Percentiles rank a stretch among this genome's conserved stretches.
phyloP scores from a whole-genome alignment of 2,888 invertebrate species.

The Eupithecia abbreviata region DNA sequence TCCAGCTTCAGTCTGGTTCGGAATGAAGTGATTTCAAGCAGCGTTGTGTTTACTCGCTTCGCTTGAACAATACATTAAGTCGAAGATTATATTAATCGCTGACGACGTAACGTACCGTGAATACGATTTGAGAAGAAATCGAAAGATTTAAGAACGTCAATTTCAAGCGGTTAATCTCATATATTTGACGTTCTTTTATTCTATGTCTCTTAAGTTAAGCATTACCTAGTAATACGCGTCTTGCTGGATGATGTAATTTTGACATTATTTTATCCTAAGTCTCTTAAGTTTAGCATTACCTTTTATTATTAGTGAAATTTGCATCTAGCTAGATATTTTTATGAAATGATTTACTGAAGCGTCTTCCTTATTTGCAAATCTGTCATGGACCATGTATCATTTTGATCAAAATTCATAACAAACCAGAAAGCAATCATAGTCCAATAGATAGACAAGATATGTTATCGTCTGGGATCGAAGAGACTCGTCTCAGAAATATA shows the following conservation, averaged over 20 bases:
- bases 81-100: constrained; percentile 53
- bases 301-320: not conserved
- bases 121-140: constrained; percentile 59
- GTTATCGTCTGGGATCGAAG: constrained; percentile 59
- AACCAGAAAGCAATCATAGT: constrained; percentile 67
- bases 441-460: constrained; percentile 66
- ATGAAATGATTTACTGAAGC: not conserved
- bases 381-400: not conserved
- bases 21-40: constrained; percentile 66
- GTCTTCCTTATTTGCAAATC: not conserved
- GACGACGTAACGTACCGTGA: constrained; percentile 17
- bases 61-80: constrained; percentile 58
- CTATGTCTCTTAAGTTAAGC: no score
- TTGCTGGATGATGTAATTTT: no score
- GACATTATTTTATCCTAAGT: not conserved
- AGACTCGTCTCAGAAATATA: constrained; percentile 73
- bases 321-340: not conserved
- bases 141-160: constrained; percentile 27
- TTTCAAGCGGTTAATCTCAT: not conserved
- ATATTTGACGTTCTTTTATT: not conserved
- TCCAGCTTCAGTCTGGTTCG: constrained; percentile 49
- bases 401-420: constrained; percentile 30
- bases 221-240: no score
- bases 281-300: not conserved
- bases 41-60: constrained; percentile 61